phyloP scores from a whole-genome alignment of 1,140 invertebrate species.

The Sitobion miscanthi region DNA sequence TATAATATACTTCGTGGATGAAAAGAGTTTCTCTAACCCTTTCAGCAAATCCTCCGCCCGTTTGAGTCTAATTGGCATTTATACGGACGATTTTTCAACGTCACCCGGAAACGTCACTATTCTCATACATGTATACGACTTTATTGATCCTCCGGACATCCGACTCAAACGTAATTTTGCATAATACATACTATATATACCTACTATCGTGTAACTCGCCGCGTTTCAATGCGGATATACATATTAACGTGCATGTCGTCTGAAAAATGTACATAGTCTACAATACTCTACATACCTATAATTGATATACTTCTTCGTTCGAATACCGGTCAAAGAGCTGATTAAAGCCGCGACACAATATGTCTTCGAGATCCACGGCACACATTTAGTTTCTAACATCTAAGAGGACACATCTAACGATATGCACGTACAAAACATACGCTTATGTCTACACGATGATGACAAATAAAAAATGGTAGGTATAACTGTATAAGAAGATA shows the following conservation, averaged over 20 bases:
- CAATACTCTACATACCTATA: too few species aligned
- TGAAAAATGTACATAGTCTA: not conserved
- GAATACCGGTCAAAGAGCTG: not conserved
- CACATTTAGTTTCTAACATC: not conserved
- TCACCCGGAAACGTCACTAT: not conserved
- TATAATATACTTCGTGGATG: not conserved
- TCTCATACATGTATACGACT: not conserved
- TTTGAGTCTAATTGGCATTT: not conserved
- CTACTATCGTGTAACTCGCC: not conserved
- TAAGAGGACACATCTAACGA: not conserved
- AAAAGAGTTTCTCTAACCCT: conserved; percentile 3
- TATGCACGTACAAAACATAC: not conserved
- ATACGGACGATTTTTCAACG: not conserved
- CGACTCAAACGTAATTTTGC: not conserved
- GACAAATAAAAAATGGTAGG: not conserved
- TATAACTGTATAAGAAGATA: not conserved
- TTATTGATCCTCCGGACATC: not conserved
- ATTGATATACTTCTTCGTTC: too few species aligned
- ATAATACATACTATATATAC: not conserved
- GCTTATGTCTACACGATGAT: not conserved
- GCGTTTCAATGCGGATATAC: not conserved
- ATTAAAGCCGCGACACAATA: not conserved
- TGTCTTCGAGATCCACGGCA: not conserved
- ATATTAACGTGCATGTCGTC: not conserved
- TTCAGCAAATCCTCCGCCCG: not conserved